A percentile compares a stretch with the other conserved stretches of the same genome.
Evolutionary conservation across 2,797 vertebrate species (phyloP).

Genomic region (Sebastes taczanowskii): DNA sequence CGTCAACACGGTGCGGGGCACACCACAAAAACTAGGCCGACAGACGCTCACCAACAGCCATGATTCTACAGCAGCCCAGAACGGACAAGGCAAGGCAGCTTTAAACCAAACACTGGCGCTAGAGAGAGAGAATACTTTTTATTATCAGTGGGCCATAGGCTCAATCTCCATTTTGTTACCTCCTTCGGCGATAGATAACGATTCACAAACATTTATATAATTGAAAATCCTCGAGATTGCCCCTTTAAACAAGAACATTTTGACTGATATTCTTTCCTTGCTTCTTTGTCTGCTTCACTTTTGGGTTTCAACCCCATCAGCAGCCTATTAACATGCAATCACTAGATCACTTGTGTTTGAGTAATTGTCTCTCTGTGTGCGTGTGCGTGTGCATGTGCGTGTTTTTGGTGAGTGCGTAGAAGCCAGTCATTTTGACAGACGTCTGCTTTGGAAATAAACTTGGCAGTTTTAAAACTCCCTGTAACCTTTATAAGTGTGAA

Average conservation of each 20-base stretch:
- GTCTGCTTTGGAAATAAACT: conserved; percentile 54
- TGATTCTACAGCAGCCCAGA: too few species aligned
- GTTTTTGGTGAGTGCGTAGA: background rate
- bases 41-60: too few species aligned
- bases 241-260: background rate
- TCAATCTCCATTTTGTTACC: too few species aligned
- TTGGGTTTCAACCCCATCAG: background rate
- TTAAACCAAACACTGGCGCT: too few species aligned
- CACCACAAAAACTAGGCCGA: too few species aligned
- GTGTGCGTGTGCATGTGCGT: background rate
- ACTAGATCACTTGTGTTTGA: background rate
- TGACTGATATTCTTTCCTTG: background rate
- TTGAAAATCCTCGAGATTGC: too few species aligned
- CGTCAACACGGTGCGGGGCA: too few species aligned
- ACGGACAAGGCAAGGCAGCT: too few species aligned
- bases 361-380: background rate
- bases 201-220: too few species aligned
- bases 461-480: conserved; percentile 46
- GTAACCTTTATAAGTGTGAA: conserved; percentile 67
- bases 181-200: too few species aligned
- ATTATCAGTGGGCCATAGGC: too few species aligned
- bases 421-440: conserved; percentile 70
- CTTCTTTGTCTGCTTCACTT: background rate
- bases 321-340: background rate
- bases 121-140: too few species aligned